phyloP scores from a whole-genome alignment of 1,140 invertebrate species.

The Ephestia elutella region DNA sequence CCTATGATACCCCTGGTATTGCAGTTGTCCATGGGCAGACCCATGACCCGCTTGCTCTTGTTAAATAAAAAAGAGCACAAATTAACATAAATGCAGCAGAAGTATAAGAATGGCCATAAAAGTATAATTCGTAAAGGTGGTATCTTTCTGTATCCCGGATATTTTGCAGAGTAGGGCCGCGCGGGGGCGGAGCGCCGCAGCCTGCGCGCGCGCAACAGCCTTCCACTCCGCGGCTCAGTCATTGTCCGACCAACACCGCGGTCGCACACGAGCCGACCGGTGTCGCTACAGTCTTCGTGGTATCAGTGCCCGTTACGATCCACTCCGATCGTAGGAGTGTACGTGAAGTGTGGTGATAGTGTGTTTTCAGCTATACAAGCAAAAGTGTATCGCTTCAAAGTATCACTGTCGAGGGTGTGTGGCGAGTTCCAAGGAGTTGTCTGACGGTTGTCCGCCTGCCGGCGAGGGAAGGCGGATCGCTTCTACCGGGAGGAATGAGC shows the following conservation, averaged over 20 bases:
- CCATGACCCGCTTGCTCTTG: no score
- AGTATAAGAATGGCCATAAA: neutral
- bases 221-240: conserved; percentile 44
- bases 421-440: conserved; percentile 48
- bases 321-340: conserved; percentile 52
- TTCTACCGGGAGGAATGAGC: conserved; percentile 70
- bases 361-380: conserved; percentile 68
- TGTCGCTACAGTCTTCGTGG: conserved; percentile 54
- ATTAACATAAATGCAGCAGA: no score
- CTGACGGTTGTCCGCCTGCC: conserved; percentile 62
- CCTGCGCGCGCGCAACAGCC: conserved; percentile 39
- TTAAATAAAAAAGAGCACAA: no score
- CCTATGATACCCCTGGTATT: no score
- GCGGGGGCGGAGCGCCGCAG: conserved; percentile 43
- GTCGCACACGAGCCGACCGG: conserved; percentile 50
- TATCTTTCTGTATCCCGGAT: neutral
- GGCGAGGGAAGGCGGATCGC: conserved; percentile 65
- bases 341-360: conserved; percentile 67
- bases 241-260: conserved; percentile 57
- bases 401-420: conserved; percentile 49
- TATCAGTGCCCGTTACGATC: conserved; percentile 56
- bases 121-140: conserved; percentile 9
- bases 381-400: conserved; percentile 67
- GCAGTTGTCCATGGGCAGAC: no score
- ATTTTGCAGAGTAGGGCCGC: conserved; percentile 20